Conservation (phyloP, 92 coral and sea anemone species). For the Epizoanthus scotinus region DNA sequence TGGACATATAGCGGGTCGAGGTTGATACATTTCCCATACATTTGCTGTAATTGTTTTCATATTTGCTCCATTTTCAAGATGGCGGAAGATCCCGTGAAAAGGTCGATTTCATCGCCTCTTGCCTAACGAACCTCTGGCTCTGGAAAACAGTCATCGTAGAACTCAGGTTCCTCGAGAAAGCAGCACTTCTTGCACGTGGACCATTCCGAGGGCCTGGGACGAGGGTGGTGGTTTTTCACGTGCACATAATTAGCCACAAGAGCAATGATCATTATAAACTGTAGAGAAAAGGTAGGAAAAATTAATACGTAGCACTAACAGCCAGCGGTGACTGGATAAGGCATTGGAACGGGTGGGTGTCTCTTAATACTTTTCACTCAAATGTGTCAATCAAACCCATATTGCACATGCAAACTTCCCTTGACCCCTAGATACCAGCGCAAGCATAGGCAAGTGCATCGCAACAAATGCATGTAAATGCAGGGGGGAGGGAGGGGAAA, state of each 20-base stretch:
- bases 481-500: no score
- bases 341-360: not conserved
- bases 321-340: not conserved
- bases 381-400: no score
- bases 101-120: no score
- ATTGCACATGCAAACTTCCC: no score
- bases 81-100: no score
- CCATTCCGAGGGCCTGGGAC: slow-evolving; percentile 75
- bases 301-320: not conserved
- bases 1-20: no score
- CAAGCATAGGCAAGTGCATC: no score
- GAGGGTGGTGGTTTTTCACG: slow-evolving; percentile 81
- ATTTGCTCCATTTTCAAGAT: no score
- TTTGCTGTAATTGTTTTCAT: no score
- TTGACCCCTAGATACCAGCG: no score
- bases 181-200: slow-evolving; percentile 91
- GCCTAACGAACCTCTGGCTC: slow-evolving; percentile 57
- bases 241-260: slow-evolving; percentile 89
- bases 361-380: not conserved
- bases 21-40: no score
- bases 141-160: slow-evolving; percentile 87
- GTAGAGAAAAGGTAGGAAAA: not conserved
- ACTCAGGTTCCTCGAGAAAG: slow-evolving; percentile 80
- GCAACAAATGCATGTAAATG: no score
- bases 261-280: slow-evolving; percentile 86